Conservation (phyloP, 1,140 invertebrate species). For the Polyergus mexicanus region DNA sequence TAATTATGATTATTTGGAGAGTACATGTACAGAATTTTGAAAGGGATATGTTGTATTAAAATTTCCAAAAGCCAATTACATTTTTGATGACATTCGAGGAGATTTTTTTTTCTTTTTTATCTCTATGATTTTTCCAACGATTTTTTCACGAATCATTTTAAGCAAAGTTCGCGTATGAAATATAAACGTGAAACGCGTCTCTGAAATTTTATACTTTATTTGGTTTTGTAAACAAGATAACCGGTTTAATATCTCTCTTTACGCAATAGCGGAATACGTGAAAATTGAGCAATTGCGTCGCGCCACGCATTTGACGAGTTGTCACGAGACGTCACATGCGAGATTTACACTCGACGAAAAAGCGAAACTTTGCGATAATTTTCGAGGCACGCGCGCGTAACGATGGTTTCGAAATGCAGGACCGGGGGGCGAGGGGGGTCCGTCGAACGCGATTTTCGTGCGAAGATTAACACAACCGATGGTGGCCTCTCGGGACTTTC, state of each 20-base stretch:
- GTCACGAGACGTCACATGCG: slow-evolving; percentile 16
- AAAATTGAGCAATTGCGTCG: slow-evolving; percentile 16
- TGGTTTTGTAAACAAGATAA: not conserved
- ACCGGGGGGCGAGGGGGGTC: not conserved
- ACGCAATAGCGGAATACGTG: not conserved
- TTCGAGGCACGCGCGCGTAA: slow-evolving; percentile 65
- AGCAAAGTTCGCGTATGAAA: not conserved
- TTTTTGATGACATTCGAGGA: not conserved
- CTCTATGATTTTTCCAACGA: not conserved
- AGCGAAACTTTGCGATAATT: slow-evolving; percentile 64
- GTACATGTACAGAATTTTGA: not conserved
- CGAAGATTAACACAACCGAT: slow-evolving; percentile 3
- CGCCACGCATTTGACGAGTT: not conserved
- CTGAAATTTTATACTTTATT: not conserved
- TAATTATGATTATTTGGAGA: not conserved
- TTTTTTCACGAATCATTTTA: not conserved
- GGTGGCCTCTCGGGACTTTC: not conserved
- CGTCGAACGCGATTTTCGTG: slow-evolving; percentile 28
- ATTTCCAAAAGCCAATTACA: not conserved
- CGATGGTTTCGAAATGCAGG: slow-evolving; percentile 64
- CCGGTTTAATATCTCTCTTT: not conserved
- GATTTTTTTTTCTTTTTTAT: no score
- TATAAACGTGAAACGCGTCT: not conserved
- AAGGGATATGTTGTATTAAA: not conserved
- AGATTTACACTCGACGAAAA: slow-evolving; percentile 54